Evolutionary conservation across 2,888 invertebrate genomes (phyloP).

Genomic region (Leucophora obtusa): DNA sequence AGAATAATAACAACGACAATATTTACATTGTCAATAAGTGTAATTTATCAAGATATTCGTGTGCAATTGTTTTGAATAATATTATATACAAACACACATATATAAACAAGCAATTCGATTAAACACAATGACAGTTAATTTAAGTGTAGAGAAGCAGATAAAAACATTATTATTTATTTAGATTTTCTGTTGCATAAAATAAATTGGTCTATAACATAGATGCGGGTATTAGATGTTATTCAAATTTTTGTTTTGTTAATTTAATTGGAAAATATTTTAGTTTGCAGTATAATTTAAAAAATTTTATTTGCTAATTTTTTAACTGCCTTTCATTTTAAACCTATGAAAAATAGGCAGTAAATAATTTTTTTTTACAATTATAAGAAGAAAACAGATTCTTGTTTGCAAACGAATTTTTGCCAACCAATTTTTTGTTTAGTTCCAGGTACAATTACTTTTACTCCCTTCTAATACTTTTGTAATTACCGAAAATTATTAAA

Average conservation of each 20-base stretch:
- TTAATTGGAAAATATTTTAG: too few relatives aligned
- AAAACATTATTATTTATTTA: neutral
- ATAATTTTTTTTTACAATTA: too few relatives aligned
- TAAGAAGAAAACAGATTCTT: too few relatives aligned
- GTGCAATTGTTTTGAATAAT: slow-evolving; percentile 9
- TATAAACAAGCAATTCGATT: slow-evolving; percentile 3
- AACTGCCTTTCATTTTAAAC: too few relatives aligned
- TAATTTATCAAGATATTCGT: slow-evolving; percentile 46
- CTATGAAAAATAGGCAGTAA: too few relatives aligned
- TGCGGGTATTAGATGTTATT: neutral
- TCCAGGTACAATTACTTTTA: too few relatives aligned
- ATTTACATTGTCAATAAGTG: slow-evolving; percentile 53
- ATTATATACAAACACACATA: neutral
- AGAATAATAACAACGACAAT: slow-evolving; percentile 26
- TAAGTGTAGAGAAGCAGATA: slow-evolving; percentile 8
- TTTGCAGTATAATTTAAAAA: too few relatives aligned
- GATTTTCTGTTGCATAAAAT: slow-evolving; percentile 7
- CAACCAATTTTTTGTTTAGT: too few relatives aligned
- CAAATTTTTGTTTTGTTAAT: neutral
- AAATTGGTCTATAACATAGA: slow-evolving; percentile 36
- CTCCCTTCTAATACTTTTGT: too few relatives aligned
- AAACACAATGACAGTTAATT: slow-evolving; percentile 50
- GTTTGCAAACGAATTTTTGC: too few relatives aligned
- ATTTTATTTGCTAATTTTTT: too few relatives aligned
- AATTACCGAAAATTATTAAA: too few relatives aligned